A percentile compares a stretch with the other conserved stretches of the same genome.
phyloP scores from a whole-genome alignment of 1,140 invertebrate genomes.

The Hylyphantes graminicola region DNA sequence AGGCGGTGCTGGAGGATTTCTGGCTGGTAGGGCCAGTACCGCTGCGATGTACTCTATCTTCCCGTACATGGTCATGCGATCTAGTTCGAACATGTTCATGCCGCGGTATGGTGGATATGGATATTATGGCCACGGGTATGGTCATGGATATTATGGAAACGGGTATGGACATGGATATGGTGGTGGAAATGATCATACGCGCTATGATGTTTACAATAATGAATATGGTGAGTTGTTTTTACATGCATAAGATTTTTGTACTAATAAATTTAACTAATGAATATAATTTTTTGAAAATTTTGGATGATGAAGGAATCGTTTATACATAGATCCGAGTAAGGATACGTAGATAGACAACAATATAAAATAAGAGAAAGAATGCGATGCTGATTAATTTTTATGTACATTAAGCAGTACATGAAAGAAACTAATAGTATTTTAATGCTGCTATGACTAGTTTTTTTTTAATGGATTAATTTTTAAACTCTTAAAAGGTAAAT shows the following conservation, averaged over 20 bases:
- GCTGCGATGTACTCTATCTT: conserved; percentile 48
- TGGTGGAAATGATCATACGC: conserved; percentile 2
- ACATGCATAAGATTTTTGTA: not conserved
- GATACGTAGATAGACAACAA: too few species aligned
- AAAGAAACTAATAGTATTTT: too few species aligned
- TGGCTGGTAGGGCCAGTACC: conserved; percentile 1
- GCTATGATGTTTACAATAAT: conserved; percentile 44
- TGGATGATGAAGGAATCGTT: too few species aligned
- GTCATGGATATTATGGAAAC: not conserved
- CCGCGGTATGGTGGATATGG: conserved; percentile 14
- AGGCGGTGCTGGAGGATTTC: not conserved
- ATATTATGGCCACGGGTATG: not conserved
- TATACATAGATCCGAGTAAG: too few species aligned
- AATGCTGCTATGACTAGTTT: too few species aligned
- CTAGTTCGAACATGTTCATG: not conserved
- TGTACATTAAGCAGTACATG: too few species aligned
- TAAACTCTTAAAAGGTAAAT: too few species aligned
- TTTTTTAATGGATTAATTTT: too few species aligned
- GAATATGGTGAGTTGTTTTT: conserved; percentile 37
- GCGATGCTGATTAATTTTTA: too few species aligned
- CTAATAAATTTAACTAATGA: not conserved
- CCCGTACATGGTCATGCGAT: conserved; percentile 30
- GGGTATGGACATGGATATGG: conserved; percentile 29
- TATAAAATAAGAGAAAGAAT: too few species aligned
- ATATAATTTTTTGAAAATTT: not conserved